Base-by-base conservation (phyloP, 1,140 invertebrate genomes). In the Leptinotarsa defecta region DNA sequence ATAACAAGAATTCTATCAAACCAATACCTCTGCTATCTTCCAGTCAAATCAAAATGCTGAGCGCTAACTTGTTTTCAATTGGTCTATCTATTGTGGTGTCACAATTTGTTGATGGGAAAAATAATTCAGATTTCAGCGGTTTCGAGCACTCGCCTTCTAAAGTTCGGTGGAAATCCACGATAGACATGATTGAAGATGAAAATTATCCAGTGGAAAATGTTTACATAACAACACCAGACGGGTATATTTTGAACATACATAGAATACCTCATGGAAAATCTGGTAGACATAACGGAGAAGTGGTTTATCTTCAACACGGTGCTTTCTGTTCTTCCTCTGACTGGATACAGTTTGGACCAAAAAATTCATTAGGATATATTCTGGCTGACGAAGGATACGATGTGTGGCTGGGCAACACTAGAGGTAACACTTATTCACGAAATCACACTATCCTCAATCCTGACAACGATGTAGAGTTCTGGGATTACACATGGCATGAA, bases 311-410 rank as follows among this genome's bases (percentile, higher is more conserved):
- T 3, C 91, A 92, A 83, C 94, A 95, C 80, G 94, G 93, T 8
- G 82, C 94, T 1, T 82, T 93, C 0, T 87, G 87, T 11, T 91
- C 89, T 76, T 91, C 92, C 0, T 89, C 90, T 1, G 89, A 90
- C 78, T 95, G 90, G 89, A 78, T 94, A 15, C 83, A 92, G 3
- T 85, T 88, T 43, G 90, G 90, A 43, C 90, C 91, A 8, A 83
- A 88, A 20, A 91, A 91, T 77, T 88, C 88, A 3, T 81, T 94
- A 5, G 92, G 82, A 13, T 93, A 91, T 79, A 84, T 92, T 48
- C 84, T 94, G 11, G 89, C 91, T 4, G 91, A 93, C 84, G 84
- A 85, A 74, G 92, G 92, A 27, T 95, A 90, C 77, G 94, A 95
- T 81, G 93, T 95, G 0, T 94, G 92, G 92, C 82, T 93, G 74